Evolutionary conservation across 2,797 vertebrate genomes (phyloP).

Genomic region (Carcharodon carcharias): DNA sequence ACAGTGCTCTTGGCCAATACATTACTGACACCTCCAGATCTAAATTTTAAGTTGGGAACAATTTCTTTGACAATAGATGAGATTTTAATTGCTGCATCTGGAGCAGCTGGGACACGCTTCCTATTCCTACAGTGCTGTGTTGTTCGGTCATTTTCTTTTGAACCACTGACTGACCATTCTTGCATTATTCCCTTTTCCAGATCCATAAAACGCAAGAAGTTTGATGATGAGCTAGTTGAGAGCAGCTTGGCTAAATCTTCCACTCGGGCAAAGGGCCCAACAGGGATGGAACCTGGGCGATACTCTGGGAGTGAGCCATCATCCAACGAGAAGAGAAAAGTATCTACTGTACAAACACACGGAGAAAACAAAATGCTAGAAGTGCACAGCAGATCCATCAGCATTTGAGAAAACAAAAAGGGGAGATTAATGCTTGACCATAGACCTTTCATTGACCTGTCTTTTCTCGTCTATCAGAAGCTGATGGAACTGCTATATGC

Average conservation of each 20-base stretch:
- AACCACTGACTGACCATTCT: neutral
- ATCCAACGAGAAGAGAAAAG: constrained; percentile 89
- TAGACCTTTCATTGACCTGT: neutral
- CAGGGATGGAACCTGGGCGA: constrained; percentile 75
- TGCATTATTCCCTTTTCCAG: constrained; percentile 50
- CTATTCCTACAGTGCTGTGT: neutral
- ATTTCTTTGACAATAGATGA: neutral
- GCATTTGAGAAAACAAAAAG: neutral
- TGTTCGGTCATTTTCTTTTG: neutral
- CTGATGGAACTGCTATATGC: neutral
- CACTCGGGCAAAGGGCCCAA: constrained; percentile 79
- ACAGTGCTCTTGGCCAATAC: neutral
- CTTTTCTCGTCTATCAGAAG: neutral
- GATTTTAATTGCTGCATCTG: constrained; percentile 16
- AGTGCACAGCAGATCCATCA: neutral
- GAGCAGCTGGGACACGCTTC: neutral
- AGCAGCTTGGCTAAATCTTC: constrained; percentile 94
- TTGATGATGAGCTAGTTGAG: constrained; percentile 92
- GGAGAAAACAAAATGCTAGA: neutral
- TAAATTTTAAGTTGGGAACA: neutral
- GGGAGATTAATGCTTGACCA: neutral
- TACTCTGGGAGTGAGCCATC: constrained; percentile 79
- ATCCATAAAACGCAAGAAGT: constrained; percentile 95
- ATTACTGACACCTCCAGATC: neutral
- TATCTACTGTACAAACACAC: constrained; percentile 44